phyloP scores from a whole-genome alignment of 2,113 vertebrate species.

The Falco punctatus region DNA sequence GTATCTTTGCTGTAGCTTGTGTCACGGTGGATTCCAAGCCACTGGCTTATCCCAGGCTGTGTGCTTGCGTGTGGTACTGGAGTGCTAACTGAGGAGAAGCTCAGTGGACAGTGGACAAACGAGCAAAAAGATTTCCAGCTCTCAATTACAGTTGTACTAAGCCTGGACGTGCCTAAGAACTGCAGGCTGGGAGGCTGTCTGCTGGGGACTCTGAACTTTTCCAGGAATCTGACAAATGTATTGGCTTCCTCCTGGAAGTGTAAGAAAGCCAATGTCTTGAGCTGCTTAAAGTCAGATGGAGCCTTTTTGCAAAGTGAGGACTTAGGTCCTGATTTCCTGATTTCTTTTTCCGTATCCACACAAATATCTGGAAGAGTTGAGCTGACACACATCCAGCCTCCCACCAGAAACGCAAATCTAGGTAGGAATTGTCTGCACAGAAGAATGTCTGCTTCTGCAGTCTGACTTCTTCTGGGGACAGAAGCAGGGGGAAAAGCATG shows the following conservation, averaged over 20 bases:
- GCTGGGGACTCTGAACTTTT: neutral
- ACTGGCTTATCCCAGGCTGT: neutral
- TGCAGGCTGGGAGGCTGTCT: neutral
- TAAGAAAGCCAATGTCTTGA: neutral
- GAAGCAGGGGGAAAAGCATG: neutral
- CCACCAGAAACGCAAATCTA: neutral
- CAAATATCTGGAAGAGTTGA: neutral
- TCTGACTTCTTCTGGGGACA: neutral
- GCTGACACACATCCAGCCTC: neutral
- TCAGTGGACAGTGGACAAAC: neutral
- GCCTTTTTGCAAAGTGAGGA: neutral
- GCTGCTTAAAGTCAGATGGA: neutral
- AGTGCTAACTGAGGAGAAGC: neutral
- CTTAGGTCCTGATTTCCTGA: neutral
- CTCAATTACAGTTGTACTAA: neutral
- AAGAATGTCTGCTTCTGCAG: fast-evolving
- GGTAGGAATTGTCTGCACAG: neutral
- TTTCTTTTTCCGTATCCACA: neutral
- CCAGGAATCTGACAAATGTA: neutral
- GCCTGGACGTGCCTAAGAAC: neutral
- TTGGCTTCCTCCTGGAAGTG: neutral
- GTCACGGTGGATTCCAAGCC: neutral
- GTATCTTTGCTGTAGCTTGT: neutral
- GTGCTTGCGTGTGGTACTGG: fast-evolving
- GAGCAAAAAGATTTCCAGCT: neutral